Conservation (phyloP, 2,797 vertebrate species). For the Manis pentadactyla region DNA sequence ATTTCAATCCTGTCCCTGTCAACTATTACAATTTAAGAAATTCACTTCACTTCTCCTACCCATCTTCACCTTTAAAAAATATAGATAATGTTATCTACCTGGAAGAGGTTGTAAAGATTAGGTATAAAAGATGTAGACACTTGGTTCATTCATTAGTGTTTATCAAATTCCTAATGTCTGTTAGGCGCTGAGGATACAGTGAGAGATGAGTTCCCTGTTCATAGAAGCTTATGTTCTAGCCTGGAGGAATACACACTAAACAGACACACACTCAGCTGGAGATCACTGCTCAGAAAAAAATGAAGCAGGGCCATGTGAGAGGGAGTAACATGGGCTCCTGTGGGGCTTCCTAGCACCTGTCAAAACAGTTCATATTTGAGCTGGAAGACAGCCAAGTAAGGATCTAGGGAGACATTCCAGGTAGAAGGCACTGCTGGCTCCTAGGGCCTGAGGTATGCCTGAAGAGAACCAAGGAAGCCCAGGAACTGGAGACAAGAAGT, state of each 20-base stretch:
- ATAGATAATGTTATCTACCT: not conserved
- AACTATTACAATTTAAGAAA: not conserved
- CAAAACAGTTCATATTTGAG: not conserved
- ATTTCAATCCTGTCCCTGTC: not conserved
- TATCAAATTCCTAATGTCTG: not conserved
- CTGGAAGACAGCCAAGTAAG: not conserved
- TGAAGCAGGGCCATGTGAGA: not conserved
- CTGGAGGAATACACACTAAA: not conserved
- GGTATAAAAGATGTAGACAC: not conserved
- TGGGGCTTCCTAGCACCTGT: not conserved
- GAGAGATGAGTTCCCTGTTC: not conserved
- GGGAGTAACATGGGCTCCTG: not conserved
- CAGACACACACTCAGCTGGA: not conserved
- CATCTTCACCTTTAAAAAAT: not conserved
- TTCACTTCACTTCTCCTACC: not conserved
- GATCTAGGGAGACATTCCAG: not conserved
- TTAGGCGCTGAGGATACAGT: not conserved
- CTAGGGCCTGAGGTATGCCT: not conserved
- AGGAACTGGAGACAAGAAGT: not conserved
- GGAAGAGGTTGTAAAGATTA: not conserved
- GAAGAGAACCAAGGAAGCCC: conserved; percentile 11
- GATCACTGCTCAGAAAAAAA: not conserved
- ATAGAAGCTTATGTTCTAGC: not conserved
- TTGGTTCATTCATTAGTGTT: not conserved
- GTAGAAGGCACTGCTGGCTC: not conserved